Evolutionary conservation across 1,140 invertebrate species (phyloP).

Genomic region (Acromyrmex heyeri): DNA sequence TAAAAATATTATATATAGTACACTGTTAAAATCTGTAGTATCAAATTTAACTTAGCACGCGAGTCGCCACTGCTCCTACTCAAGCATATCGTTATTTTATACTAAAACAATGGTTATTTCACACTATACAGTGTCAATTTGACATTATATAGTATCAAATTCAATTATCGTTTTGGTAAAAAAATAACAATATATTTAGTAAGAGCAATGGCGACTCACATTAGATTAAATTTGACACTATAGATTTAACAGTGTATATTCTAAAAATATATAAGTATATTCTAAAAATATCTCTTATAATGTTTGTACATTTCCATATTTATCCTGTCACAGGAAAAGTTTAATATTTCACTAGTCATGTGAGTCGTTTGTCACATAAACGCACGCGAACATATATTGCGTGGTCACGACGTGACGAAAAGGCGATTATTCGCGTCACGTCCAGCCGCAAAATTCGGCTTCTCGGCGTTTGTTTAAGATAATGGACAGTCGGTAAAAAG

Average conservation of each 20-base stretch:
- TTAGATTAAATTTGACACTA: too few species aligned
- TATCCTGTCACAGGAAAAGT: neutral
- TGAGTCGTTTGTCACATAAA: constrained; percentile 50
- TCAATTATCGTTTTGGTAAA: too few species aligned
- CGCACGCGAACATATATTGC: constrained; percentile 11
- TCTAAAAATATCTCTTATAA: neutral
- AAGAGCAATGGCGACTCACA: too few species aligned
- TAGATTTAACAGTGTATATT: neutral
- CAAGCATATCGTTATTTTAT: too few species aligned
- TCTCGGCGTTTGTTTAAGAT: constrained; percentile 58
- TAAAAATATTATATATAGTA: neutral
- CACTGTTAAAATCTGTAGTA: too few species aligned
- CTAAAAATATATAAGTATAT: too few species aligned
- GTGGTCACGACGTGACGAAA: constrained; percentile 33
- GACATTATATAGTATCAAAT: too few species aligned
- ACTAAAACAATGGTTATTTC: too few species aligned
- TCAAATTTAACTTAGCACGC: too few species aligned
- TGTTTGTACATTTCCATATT: neutral
- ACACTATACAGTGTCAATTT: too few species aligned
- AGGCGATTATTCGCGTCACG: constrained; percentile 68
- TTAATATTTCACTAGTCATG: constrained; percentile 26
- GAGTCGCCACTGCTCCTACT: too few species aligned
- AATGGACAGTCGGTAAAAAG: constrained; percentile 62
- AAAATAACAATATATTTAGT: too few species aligned
- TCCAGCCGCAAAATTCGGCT: constrained; percentile 19